phyloP scores from a whole-genome alignment of 2,797 vertebrate species.

The Eutrigla gurnardus region DNA sequence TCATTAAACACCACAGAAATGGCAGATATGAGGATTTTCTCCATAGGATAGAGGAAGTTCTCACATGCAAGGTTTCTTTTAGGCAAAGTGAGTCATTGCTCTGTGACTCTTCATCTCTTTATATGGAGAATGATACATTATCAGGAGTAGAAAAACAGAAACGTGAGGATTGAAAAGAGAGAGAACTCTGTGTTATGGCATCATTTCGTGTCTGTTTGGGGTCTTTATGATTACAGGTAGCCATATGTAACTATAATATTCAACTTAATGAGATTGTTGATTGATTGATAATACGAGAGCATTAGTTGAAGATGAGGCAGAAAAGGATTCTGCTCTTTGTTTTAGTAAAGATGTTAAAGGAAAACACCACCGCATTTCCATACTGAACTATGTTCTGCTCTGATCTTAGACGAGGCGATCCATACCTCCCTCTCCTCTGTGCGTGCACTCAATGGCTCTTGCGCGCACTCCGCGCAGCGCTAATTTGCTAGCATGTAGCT shows the following conservation, averaged over 20 bases:
- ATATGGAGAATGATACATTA: slow-evolving; percentile 1
- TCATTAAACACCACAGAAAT: not conserved
- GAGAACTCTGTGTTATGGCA: not conserved
- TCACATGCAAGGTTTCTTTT: not conserved
- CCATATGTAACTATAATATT: not conserved
- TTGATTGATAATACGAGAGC: too few species aligned
- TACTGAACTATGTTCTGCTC: too few species aligned
- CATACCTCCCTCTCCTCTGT: too few species aligned
- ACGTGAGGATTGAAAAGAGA: not conserved
- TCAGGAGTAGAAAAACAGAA: not conserved
- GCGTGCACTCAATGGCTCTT: too few species aligned
- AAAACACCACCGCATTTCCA: too few species aligned
- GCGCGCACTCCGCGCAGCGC: too few species aligned
- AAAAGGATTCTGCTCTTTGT: not conserved
- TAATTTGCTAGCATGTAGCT: too few species aligned
- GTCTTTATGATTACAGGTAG: not conserved
- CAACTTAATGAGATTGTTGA: not conserved
- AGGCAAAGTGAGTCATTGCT: slow-evolving; percentile 10
- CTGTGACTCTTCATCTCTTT: not conserved
- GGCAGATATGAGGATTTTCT: not conserved
- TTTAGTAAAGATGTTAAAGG: not conserved
- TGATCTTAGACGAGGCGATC: too few species aligned
- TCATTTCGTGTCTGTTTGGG: not conserved
- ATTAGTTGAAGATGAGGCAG: not conserved
- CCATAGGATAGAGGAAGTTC: not conserved